Base-by-base conservation (phyloP, 2,113 vertebrate genomes). In the Micronisus gabar region DNA sequence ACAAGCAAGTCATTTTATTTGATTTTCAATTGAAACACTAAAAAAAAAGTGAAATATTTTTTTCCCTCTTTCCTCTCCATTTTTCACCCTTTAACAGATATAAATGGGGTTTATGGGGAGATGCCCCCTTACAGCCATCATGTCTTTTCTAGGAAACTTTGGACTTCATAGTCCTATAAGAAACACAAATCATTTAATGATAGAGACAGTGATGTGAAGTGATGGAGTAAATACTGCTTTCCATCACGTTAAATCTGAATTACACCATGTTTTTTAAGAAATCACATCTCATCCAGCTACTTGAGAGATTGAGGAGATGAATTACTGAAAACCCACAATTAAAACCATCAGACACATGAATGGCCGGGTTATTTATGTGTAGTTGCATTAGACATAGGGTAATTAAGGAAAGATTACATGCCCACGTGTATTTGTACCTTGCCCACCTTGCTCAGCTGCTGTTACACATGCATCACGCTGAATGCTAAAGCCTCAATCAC, bases 51-150 rank as follows among this genome's bases (percentile, higher is more conserved):
- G 19, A 83, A 81, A 48, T 56, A 22, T 2, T 7, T 29, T 30
- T 34, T 3, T 4, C 53, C 15, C 26, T 58, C 45, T 67, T 80
- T 43, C 36, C 32, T 45, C 27, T 48, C 41, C 16, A 13, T n/a
- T 84, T 36, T 25, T 3, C 29, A 20, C 30, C 6, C 30, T 92
- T 19, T 71, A 70, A 30, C 18, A 89, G 32, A 55, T 41, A 29
- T 3, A 55, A 66, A 6, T 0, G 0, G 32, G 9, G 3, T 66
- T 84, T 78, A 22, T 38, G 62, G 67, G 62, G 63, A 80, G 78
- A 74, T 58, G 20, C 30, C 27, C 41, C 45, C 25, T 80, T 72
- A 30, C 13, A 81, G 70, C 55, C 34, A 27, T 61, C 53, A 18
- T 41, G 19, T 53, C 18, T 84, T 79, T 81, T 52, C 40, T 78